Conservation (phyloP, 2,797 vertebrate species). For the Microctenopoma steveboyesi region DNA sequence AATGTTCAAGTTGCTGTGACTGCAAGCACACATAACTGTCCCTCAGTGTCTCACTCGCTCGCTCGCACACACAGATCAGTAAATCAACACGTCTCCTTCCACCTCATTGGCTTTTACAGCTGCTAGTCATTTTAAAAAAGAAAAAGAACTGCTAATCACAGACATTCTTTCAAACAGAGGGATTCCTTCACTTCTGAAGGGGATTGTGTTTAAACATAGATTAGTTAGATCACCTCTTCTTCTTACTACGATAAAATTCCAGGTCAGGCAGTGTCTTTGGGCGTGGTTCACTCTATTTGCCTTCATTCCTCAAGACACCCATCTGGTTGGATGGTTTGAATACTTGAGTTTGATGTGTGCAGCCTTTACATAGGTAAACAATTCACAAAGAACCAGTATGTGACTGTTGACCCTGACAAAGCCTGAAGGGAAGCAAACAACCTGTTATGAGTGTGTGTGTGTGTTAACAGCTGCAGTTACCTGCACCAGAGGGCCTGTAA, state of each 20-base stretch:
- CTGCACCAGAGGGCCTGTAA: not conserved
- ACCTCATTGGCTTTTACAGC: slow-evolving; percentile 58
- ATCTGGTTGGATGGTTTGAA: slow-evolving; percentile 69
- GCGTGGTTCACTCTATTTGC: slow-evolving; percentile 38
- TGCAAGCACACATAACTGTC: slow-evolving; percentile 52
- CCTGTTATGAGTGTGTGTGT: not conserved
- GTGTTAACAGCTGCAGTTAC: not conserved
- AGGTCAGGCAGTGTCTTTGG: slow-evolving; percentile 36
- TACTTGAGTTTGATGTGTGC: slow-evolving; percentile 23
- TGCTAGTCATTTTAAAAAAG: slow-evolving; percentile 47
- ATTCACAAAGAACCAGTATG: slow-evolving; percentile 17
- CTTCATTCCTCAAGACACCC: slow-evolving; percentile 39
- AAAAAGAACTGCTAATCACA: slow-evolving; percentile 29
- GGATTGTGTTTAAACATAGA: slow-evolving; percentile 21
- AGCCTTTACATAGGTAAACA: slow-evolving; percentile 46
- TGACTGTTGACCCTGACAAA: slow-evolving; percentile 41
- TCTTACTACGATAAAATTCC: slow-evolving; percentile 28
- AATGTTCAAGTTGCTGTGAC: slow-evolving; percentile 72
- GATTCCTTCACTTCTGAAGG: slow-evolving; percentile 27
- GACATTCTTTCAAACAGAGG: slow-evolving; percentile 11
- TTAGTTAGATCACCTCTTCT: slow-evolving; percentile 9
- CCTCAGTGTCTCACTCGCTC: slow-evolving; percentile 18
- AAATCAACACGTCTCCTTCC: slow-evolving; percentile 60
- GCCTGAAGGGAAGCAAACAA: slow-evolving; percentile 30
- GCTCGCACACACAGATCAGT: slow-evolving; percentile 23